Conservation (phyloP, 2,113 vertebrate species). For the Tursiops truncatus region DNA sequence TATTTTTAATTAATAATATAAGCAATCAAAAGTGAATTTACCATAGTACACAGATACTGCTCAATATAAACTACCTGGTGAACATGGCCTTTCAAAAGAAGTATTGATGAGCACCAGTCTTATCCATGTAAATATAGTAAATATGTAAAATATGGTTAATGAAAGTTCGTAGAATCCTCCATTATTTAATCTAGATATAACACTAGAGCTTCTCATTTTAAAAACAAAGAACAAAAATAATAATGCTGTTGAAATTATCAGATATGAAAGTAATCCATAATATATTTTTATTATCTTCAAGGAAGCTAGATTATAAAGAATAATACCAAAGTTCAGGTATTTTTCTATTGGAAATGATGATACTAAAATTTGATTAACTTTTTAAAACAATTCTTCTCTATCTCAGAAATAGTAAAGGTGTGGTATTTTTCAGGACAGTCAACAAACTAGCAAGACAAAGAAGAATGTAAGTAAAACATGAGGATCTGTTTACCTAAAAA, state of each 20-base stretch:
- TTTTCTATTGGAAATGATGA: constrained; percentile 39
- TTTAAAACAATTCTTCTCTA: not conserved
- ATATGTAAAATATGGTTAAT: not conserved
- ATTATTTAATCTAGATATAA: constrained; percentile 36
- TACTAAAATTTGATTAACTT: constrained; percentile 34
- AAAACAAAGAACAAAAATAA: constrained; percentile 23
- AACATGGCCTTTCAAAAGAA: constrained; percentile 17
- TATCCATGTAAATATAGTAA: not conserved
- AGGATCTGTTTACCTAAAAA: not conserved
- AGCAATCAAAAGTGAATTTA: constrained; percentile 17
- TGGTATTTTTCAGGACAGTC: not conserved
- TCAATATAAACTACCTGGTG: constrained; percentile 15
- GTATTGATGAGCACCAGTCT: not conserved
- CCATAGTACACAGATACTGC: constrained; percentile 2
- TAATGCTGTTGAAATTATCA: constrained; percentile 31
- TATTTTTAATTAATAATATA: not conserved
- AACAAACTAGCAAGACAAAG: not conserved
- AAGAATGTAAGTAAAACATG: not conserved
- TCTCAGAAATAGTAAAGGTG: constrained; percentile 23
- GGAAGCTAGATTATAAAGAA: constrained; percentile 47
- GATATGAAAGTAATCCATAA: constrained; percentile 46
- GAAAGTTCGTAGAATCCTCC: constrained; percentile 9
- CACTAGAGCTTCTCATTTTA: constrained; percentile 56
- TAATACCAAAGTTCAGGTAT: not conserved
- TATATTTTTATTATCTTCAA: constrained; percentile 19